phyloP scores from a whole-genome alignment of 2,113 vertebrate species.

The Percina caprodes region DNA sequence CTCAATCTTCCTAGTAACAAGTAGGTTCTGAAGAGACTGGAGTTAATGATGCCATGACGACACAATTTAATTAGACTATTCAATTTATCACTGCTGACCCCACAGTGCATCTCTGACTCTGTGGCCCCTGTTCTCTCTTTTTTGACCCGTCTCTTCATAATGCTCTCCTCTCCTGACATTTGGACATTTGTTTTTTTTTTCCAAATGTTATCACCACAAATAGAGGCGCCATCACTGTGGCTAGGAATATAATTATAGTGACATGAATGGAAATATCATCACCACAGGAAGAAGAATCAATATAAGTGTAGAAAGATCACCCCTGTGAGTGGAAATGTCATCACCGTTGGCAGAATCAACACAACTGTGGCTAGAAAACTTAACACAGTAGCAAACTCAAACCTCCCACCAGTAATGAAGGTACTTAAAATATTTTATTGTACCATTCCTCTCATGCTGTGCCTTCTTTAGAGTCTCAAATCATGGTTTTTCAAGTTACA shows the following conservation, averaged over 20 bases:
- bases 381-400: conserved; percentile 25
- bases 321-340: conserved; percentile 62
- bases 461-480: neutral
- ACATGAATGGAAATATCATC: conserved; percentile 53
- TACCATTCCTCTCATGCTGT: conserved; percentile 9
- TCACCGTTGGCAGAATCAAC: conserved; percentile 30
- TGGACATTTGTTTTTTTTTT: neutral
- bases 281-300: conserved; percentile 37
- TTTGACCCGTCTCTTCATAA: conserved; percentile 9
- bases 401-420: conserved; percentile 27
- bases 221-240: conserved; percentile 15
- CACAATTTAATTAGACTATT: conserved; percentile 54
- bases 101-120: neutral
- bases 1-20: conserved; percentile 77
- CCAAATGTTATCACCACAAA: conserved; percentile 13
- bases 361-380: conserved; percentile 19
- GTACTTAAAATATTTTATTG: conserved; percentile 31
- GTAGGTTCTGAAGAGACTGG: conserved; percentile 53
- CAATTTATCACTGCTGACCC: conserved; percentile 42
- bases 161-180: neutral
- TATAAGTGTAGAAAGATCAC: conserved; percentile 38
- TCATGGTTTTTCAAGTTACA: conserved; percentile 5
- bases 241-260: conserved; percentile 39
- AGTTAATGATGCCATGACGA: conserved; percentile 28
- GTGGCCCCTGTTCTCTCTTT: conserved; percentile 31